Base-by-base conservation (phyloP, 2,888 invertebrate species). In the Cheilosia vulpina region DNA sequence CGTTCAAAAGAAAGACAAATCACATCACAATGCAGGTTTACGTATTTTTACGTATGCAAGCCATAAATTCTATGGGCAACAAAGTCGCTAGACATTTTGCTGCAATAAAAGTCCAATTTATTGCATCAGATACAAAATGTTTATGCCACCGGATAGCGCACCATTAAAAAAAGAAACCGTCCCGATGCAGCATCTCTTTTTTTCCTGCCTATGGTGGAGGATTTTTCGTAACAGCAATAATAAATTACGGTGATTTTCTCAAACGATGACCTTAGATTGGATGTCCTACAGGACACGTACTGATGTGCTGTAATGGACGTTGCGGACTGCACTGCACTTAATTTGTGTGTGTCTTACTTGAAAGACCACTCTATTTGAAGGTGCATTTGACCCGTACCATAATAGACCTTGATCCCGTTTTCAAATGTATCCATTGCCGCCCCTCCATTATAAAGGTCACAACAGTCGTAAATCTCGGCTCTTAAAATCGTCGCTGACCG, bases 111-210 rank as follows among this genome's bases (percentile, higher is more conserved):
- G 85, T 85, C 85, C 85, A 72, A 85, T 85, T 85, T 85, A 85
- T 85, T 85, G 85, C 85, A 85, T 85, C 85, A 85, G 85, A 85
- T 85, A 85, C 85, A 85, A 85, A 85, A 85, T 85, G 85, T 76
- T 85, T 85, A 80, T 76, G 85, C 66, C 50, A 76, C 72, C 27
- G 72, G 45, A 66, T 52, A 53, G 78, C 7, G n/a, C 31, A 45
- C 19, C 13, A 43, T 45, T 47, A 62, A 68, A 47, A 69, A 17
- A 69, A 43, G 47, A 63, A 78, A 52, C 21, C 76, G 41, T 76
- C 47, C 84, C 66, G 84, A 79, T 84, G 84, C 84, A 84, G 84
- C 69, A 84, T 5, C 57, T 79, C 75, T 72, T 79, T 57, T 55
- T 21, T 65, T n/a, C 9, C 17, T 45, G 5, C 53, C 65, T 43